These are phyloP conservation scores for Blastobasis lacticolella DNA, from an alignment of 2,888 invertebrate genomes.

Conservation along the genomic window DNA sequence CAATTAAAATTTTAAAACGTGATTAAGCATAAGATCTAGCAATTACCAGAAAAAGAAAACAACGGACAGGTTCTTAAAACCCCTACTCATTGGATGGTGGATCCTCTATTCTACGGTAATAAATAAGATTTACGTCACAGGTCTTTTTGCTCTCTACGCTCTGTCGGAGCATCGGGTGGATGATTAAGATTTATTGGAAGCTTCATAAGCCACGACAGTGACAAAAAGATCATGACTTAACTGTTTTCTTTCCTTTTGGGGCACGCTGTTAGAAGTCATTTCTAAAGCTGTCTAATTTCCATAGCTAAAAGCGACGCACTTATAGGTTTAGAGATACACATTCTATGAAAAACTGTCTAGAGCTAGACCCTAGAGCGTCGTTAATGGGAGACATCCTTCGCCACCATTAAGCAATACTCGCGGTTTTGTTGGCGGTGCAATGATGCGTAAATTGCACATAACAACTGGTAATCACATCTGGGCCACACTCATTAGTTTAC, in stretches of 20 bases:
- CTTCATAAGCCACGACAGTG: slow-evolving; percentile 11
- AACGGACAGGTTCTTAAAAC: slow-evolving; percentile 4
- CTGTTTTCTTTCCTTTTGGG: no score
- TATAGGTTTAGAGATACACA: no score
- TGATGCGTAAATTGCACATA: slow-evolving; percentile 57
- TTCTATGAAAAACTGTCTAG: no score
- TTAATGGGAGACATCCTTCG: no score
- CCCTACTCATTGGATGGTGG: slow-evolving; percentile 7
- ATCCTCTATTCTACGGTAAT: slow-evolving; percentile 7
- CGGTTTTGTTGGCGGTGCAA: slow-evolving; percentile 43
- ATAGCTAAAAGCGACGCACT: no score
- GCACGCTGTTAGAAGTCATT: no score
- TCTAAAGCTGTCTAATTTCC: no score
- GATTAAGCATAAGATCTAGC: background rate
- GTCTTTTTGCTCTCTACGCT: slow-evolving; percentile 20
- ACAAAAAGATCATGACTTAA: slow-evolving; percentile 9
- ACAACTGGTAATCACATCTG: slow-evolving; percentile 55
- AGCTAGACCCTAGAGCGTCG: no score
- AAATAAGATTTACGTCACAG: slow-evolving; percentile 15
- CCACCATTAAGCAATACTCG: slow-evolving; percentile 26
- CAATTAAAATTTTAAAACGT: slow-evolving; percentile 8
- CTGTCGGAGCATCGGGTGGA: slow-evolving; percentile 15
- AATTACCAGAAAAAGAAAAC: background rate
- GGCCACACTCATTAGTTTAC: slow-evolving; percentile 48
- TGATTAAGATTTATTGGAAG: slow-evolving; percentile 24